Base-by-base conservation (phyloP, 2,888 invertebrate genomes). In the Caenorhabditis parvicauda region DNA sequence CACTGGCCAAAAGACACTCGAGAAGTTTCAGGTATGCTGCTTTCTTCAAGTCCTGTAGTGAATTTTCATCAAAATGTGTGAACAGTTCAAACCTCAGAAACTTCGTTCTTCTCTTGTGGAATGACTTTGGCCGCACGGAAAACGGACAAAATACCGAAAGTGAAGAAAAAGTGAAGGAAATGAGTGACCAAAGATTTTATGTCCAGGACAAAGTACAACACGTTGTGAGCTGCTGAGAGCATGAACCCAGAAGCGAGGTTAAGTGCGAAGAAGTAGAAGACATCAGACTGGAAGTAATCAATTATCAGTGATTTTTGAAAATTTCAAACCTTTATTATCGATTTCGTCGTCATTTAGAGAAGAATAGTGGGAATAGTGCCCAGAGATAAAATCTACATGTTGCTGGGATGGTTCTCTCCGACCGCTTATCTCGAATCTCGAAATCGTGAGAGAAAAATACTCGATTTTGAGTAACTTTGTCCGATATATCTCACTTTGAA, bases 211-310 rank as follows among this genome's bases (percentile, higher is more conserved):
- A 74, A 77, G 41, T 61, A 77, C n/a, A 78, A 59, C 2, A 75
- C 78, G 54, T 78, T 78, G 54, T 78, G 76, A 12, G 78, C 76
- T 0, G 77, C 78, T 1, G 78, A 78, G 19, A 77, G 65, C 56
- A 77, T 64, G 39, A 77, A 79, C 0, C 72, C 69, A 6, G 76
- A 66, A 6, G 69, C 60, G 1, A 79, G 48, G 49, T 77, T 72
- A 14, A 75, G 62, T 0, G 61, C 14, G 46, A 61, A 70, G 48
- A 53, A 66, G 38, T 69, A 69, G 0, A 41, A 41, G 7, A 46
- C 47, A 39, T 59, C 53, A 2, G 45, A 37, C 60, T 55, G 51
- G 37, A 55, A 59, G 42, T 19, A n/a, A 9, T 9, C n/a, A 22
- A 12, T n/a, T n/a, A n/a, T n/a, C n/a, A n/a, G n/a, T n/a, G n/a